Base-by-base conservation (phyloP, 1,140 invertebrate genomes). In the Drosophila punjabiensis region DNA sequence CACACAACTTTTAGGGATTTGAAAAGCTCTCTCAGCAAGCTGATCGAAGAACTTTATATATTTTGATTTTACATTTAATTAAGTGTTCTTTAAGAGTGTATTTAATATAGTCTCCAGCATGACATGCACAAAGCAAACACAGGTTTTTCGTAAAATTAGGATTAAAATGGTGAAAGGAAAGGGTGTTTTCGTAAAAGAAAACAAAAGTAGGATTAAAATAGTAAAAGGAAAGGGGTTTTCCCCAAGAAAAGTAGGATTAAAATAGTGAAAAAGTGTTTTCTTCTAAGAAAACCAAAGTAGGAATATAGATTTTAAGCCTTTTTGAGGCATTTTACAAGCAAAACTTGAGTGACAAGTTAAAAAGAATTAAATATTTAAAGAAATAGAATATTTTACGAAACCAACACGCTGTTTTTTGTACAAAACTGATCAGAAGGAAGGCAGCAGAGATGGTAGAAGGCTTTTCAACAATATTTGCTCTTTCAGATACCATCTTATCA, bases 1-100 rank as follows among this genome's bases (percentile, higher is more conserved):
- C 77, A 85, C 80, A 91, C 93, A 93, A 94, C 93, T 93, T 92
- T 62, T 52, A 93, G 79, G 63, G 69, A 87, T 92, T 93, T 93
- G 45, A 88, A 93, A 92, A 93, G 93, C 95, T 94, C 95, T 96
- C 95, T 94, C 95, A 94, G 92, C 91, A 89, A 76, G 81, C 91
- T 89, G 94, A 96, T 94, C 94, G 95, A 95, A 96, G 95, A 95
- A 95, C 95, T 95, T 92, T 93, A 69, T 81, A 48, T 45, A n/a
- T 64, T 84, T 50, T 48, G 39, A 75, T 75, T 76, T 76, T 32
- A 70, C 43, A 75, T 89, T 92, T 82, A 92, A 62, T 82, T 71
- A 52, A 1, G 35, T 0, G 35, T 37, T 39, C 32, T 62, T 62
- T 67, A 47, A 47, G 37, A 6, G 14, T 6, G 3, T 45, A 50